Conservation (phyloP, 2,888 invertebrate genomes). For the Eilema sororculum region DNA sequence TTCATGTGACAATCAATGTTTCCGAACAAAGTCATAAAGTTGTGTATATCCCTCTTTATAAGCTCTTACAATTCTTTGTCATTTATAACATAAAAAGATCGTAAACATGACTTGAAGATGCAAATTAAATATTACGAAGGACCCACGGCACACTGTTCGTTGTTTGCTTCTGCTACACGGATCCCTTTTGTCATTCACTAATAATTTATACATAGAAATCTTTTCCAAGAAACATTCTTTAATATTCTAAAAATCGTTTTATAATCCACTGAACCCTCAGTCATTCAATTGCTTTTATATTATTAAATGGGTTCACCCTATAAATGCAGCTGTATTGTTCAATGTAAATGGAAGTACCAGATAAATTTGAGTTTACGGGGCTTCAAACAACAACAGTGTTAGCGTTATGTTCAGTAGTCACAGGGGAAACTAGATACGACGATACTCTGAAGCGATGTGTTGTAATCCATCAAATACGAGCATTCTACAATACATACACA, state of each 20-base stretch:
- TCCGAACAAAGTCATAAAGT: slow-evolving; percentile 26
- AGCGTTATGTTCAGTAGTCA: slow-evolving; percentile 8
- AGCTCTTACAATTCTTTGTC: slow-evolving; percentile 29
- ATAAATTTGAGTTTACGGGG: slow-evolving; percentile 40
- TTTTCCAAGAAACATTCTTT: slow-evolving; percentile 23
- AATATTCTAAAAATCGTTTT: slow-evolving; percentile 38
- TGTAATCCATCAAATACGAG: slow-evolving; percentile 5
- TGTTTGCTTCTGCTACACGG: slow-evolving; percentile 27
- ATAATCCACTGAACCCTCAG: slow-evolving; percentile 32
- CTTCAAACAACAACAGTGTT: slow-evolving; percentile 30
- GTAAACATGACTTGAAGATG: slow-evolving; percentile 48
- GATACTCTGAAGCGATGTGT: neutral
- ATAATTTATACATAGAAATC: slow-evolving; percentile 39
- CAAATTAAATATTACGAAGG: slow-evolving; percentile 49
- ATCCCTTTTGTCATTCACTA: slow-evolving; percentile 43
- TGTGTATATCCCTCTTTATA: slow-evolving; percentile 17
- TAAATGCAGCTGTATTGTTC: slow-evolving; percentile 28
- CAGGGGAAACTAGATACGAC: slow-evolving; percentile 17
- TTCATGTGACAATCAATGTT: slow-evolving; percentile 20
- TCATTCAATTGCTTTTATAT: slow-evolving; percentile 37
- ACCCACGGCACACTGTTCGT: slow-evolving; percentile 19
- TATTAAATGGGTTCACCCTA: slow-evolving; percentile 34
- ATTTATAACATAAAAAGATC: slow-evolving; percentile 44
- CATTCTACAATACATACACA: too few relatives aligned
- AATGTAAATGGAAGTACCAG: slow-evolving; percentile 21